Evolutionary conservation across 2,113 vertebrate genomes (phyloP).

Genomic region (Podarcis raffonei): DNA sequence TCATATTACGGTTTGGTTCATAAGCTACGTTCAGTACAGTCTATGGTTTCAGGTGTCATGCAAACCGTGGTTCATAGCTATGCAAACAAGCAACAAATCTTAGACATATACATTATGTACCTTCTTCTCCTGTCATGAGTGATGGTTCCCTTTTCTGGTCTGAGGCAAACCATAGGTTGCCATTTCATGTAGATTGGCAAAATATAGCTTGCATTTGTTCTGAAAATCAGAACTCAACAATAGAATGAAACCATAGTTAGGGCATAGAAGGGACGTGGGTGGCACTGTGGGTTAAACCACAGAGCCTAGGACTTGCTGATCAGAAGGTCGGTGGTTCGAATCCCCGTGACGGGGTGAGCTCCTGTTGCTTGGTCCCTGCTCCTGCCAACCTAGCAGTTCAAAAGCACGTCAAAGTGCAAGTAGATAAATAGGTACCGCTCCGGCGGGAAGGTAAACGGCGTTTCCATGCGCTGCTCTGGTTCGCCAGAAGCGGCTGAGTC

Average conservation of each 20-base stretch:
- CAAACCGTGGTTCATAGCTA: background rate
- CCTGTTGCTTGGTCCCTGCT: too few relatives aligned
- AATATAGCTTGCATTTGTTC: background rate
- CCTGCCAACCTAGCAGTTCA: too few relatives aligned
- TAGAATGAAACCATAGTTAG: background rate
- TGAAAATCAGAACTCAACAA: background rate
- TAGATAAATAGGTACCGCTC: too few relatives aligned
- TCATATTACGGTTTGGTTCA: background rate
- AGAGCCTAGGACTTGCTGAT: too few relatives aligned
- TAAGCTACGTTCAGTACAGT: background rate
- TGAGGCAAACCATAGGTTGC: background rate
- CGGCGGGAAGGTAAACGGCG: too few relatives aligned
- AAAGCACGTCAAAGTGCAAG: too few relatives aligned
- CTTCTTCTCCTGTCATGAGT: background rate
- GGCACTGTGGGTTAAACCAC: too few relatives aligned
- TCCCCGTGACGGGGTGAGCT: too few relatives aligned
- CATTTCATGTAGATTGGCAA: background rate
- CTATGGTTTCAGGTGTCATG: background rate
- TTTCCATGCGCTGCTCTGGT: too few relatives aligned
- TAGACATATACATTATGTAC: background rate
- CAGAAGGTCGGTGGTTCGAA: too few relatives aligned
- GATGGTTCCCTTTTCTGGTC: background rate
- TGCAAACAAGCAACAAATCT: background rate
- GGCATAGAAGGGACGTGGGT: too few relatives aligned
- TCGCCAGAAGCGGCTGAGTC: too few relatives aligned